Evolutionary conservation across 2,113 vertebrate genomes (phyloP).

Genomic region (Uria lomvia): DNA sequence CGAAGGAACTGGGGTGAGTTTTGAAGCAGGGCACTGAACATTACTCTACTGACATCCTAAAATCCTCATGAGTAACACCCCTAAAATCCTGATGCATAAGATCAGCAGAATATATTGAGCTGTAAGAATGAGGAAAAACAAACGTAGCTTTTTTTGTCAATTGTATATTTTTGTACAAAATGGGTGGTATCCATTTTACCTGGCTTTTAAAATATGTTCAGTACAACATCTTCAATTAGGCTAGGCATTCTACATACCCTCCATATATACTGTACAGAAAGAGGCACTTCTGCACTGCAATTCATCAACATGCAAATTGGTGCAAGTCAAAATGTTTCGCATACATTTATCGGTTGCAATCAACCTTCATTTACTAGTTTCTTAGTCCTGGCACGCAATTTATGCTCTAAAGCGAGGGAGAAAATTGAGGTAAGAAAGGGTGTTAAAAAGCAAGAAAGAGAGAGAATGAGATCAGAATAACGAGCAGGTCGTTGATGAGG

Average conservation of each 20-base stretch:
- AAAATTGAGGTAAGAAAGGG: conserved; percentile 22
- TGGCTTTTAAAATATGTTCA: background rate
- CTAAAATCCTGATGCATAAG: background rate
- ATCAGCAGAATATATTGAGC: background rate
- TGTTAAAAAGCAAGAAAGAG: background rate
- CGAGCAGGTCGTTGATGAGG: background rate
- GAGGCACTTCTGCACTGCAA: background rate
- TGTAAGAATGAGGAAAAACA: background rate
- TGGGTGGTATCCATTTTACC: background rate
- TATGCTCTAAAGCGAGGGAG: background rate
- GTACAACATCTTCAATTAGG: background rate
- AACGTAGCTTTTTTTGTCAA: background rate
- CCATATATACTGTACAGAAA: background rate
- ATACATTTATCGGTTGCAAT: conserved; percentile 36
- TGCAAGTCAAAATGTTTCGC: conserved; percentile 52
- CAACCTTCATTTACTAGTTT: conserved; percentile 37
- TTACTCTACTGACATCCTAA: background rate
- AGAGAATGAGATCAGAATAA: background rate
- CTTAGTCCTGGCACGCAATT: background rate
- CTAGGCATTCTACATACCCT: background rate
- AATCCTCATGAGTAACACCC: background rate
- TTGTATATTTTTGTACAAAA: background rate
- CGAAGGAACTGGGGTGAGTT: background rate
- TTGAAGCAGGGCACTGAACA: background rate
- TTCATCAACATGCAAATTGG: conserved; percentile 52